A percentile compares a stretch with the other conserved stretches of the same genome.
These are phyloP conservation scores for Sprattus sprattus DNA, from an alignment of 2,113 vertebrate species.

Conservation along the genomic window DNA sequence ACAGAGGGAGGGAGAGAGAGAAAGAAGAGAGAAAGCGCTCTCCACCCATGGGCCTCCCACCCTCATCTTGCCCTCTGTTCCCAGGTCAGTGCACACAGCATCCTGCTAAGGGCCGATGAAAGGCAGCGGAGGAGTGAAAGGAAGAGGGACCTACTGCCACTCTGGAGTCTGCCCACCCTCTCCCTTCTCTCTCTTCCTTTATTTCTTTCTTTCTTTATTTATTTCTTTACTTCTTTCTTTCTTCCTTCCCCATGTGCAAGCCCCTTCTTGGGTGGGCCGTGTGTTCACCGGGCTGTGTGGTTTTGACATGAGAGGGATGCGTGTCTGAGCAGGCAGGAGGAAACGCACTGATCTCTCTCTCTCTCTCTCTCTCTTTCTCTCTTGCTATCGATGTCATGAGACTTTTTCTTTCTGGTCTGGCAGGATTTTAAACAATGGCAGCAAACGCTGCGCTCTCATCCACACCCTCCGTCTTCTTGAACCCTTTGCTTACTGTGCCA, in stretches of 20 bases:
- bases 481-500: neutral
- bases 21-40: neutral
- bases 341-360: neutral
- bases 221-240: too few relatives aligned
- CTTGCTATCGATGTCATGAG: too few relatives aligned
- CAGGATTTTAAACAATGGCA: neutral
- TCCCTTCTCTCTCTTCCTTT: neutral
- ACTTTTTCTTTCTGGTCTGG: neutral
- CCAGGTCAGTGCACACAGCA: conserved; percentile 35
- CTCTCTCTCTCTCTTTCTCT: neutral
- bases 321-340: conserved; percentile 8
- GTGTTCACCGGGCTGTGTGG: neutral
- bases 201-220: neutral
- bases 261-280: conserved; percentile 7
- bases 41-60: neutral
- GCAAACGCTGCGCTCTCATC: neutral
- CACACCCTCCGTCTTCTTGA: neutral
- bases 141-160: neutral
- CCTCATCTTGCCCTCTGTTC: conserved; percentile 19
- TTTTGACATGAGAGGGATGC: conserved; percentile 11
- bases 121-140: neutral
- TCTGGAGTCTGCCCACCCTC: neutral
- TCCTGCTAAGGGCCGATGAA: conserved; percentile 30
- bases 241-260: neutral
- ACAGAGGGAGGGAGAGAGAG: neutral